Conservation (phyloP, 2,888 invertebrate genomes). For the Metellina segmentata region DNA sequence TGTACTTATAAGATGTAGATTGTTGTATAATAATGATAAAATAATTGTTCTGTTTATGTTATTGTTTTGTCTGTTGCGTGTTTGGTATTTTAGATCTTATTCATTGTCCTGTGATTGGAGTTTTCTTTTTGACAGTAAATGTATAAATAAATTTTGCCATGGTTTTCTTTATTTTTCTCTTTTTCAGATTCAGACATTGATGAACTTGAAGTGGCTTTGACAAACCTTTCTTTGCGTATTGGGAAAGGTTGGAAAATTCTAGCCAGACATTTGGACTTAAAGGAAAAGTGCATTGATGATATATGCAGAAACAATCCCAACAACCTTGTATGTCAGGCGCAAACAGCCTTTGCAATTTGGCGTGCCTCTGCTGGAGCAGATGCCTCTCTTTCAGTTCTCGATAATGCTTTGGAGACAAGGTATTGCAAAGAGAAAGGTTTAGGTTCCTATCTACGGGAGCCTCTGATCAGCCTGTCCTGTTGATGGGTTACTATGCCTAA, state of each 20-base stretch:
- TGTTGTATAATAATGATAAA: too few species aligned
- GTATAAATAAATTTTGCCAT: too few species aligned
- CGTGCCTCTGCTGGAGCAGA: not conserved
- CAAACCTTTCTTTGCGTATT: constrained; percentile 20
- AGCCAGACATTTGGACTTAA: constrained; percentile 7
- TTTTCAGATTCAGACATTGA: not conserved
- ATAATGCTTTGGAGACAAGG: constrained; percentile 34
- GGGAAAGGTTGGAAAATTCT: constrained; percentile 33
- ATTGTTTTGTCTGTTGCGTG: too few species aligned
- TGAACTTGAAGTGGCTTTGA: constrained; percentile 11
- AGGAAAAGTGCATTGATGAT: constrained; percentile 17
- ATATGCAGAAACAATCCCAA: not conserved
- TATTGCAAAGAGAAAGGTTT: constrained; percentile 35
- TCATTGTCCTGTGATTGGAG: too few species aligned
- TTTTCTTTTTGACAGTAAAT: too few species aligned
- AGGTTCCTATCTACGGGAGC: not conserved
- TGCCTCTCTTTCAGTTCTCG: not conserved
- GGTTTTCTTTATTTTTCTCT: not conserved
- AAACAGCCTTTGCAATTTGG: constrained; percentile 26
- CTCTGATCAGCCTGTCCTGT: not conserved
- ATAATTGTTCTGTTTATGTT: too few species aligned
- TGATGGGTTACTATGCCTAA: too few species aligned
- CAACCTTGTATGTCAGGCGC: constrained; percentile 2
- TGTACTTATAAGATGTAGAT: too few species aligned
- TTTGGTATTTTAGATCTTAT: too few species aligned